These are phyloP conservation scores for Uromys caudimaculatus DNA, from an alignment of 2,797 vertebrate genomes.

Conservation along the genomic window DNA sequence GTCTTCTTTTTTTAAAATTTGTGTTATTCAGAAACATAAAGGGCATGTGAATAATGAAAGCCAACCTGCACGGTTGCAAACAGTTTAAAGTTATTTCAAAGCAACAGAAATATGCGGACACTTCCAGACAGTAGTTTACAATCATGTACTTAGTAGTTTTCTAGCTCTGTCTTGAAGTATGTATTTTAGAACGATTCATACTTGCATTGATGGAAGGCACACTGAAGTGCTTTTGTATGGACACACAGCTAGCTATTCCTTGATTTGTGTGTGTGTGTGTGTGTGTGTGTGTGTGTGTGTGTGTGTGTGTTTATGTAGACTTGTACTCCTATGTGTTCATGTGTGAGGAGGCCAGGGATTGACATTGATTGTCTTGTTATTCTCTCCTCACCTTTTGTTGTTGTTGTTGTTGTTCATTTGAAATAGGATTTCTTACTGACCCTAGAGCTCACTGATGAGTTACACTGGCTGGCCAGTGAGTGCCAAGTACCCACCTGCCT, in stretches of 20 bases:
- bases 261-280: neutral
- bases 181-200: neutral
- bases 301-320: neutral
- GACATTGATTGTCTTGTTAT: neutral
- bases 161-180: neutral
- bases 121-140: constrained; percentile 36
- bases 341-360: neutral
- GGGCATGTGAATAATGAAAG: neutral
- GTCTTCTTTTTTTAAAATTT: neutral
- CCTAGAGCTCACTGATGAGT: neutral
- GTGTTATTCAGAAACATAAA: constrained; percentile 45
- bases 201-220: no score
- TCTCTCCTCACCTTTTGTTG: neutral
- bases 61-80: neutral
- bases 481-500: neutral
- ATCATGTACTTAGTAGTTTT: neutral
- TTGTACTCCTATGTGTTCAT: neutral
- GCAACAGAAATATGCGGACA: neutral
- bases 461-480: neutral
- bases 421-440: neutral
- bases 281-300: neutral
- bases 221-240: neutral
- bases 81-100: constrained; percentile 28
- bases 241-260: neutral
- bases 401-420: neutral